A percentile compares a stretch with the other conserved stretches of the same genome.
Evolutionary conservation across 2,113 vertebrate species (phyloP).

Genomic region (Pandion haliaetus): DNA sequence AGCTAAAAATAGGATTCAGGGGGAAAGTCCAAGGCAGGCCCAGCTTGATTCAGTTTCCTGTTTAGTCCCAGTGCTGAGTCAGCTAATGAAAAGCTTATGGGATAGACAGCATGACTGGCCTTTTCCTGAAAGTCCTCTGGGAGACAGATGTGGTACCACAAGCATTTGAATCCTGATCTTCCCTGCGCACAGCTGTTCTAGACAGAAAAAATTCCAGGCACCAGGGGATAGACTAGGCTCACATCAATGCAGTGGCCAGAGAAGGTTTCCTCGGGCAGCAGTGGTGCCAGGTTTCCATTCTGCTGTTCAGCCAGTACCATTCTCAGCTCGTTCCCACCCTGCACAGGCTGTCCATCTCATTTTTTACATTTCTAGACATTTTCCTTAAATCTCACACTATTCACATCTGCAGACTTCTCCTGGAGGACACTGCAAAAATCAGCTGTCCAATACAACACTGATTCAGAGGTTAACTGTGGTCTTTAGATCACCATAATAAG

Average conservation of each 20-base stretch:
- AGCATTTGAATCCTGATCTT: not conserved
- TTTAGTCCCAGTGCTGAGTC: conserved; percentile 23
- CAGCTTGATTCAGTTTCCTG: not conserved
- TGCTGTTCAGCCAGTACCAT: not conserved
- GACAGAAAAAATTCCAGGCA: not conserved
- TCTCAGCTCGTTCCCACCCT: not conserved
- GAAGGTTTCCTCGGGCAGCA: not conserved
- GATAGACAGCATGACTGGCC: not conserved
- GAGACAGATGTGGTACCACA: not conserved
- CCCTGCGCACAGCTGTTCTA: not conserved
- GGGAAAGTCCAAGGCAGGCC: conserved; percentile 5
- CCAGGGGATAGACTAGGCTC: not conserved
- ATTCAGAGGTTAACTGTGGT: not conserved
- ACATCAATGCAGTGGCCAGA: not conserved
- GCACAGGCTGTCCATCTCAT: not conserved
- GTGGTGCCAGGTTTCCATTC: not conserved
- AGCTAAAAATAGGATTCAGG: conserved; percentile 27
- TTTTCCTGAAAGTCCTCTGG: not conserved
- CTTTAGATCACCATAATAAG: not conserved
- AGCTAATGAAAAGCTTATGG: not conserved
- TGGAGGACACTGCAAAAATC: not conserved
- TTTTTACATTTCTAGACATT: not conserved
- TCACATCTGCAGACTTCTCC: not conserved
- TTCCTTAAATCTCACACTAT: not conserved
- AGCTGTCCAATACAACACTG: not conserved